Evolutionary conservation across 2,797 vertebrate genomes (phyloP), one percentile per base, ranked within the genome.

Genomic region (Falco concolor): DNA sequence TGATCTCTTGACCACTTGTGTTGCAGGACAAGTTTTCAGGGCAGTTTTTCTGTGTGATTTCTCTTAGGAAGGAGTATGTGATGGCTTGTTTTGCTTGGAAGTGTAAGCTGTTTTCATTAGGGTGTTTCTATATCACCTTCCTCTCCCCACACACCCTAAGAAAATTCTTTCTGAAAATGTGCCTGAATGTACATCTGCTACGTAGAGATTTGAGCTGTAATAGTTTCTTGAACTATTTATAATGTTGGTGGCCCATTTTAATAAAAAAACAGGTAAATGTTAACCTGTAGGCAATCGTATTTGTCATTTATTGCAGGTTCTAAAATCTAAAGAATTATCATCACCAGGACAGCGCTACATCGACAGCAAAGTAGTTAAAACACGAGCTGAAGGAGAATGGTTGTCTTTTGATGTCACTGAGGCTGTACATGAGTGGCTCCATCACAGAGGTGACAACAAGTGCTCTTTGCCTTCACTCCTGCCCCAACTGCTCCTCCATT

Each of bases 391-490:
- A 93, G 99, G 99, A 13, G 99, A 99, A 93, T 99, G 99, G 99
- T 97, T 99, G 34, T 99, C 99, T n/a, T 99, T 99, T 65, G 99
- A 99, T 23, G 99, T 99, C 92, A 99, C 99, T 0, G 99, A 99
- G 40, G 98, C 99, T 8, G 99, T 99, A 84, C 99, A 98, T 6
- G 99, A 99, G 80, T 99, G 99, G 99, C 98, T 99, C 38, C 98
- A 98, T 86, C 98, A 99, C 96, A 98, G 98, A 99, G 99, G 99
- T 99, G 87, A 98, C 96, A 44, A 73, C 13, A 78, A 68, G 25
- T 75, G n/a, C 77, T 84, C 91, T 89, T 93, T 84, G 50, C 45
- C 68, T 91, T 94, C 74, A 22, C 38, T 87, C 52, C 77, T 80
- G 87, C 70, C 80, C 84, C 54, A 85, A 5, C 54, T 87, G 27